Base-by-base conservation (phyloP, 2,888 invertebrate species). In the Apoda limacodes region DNA sequence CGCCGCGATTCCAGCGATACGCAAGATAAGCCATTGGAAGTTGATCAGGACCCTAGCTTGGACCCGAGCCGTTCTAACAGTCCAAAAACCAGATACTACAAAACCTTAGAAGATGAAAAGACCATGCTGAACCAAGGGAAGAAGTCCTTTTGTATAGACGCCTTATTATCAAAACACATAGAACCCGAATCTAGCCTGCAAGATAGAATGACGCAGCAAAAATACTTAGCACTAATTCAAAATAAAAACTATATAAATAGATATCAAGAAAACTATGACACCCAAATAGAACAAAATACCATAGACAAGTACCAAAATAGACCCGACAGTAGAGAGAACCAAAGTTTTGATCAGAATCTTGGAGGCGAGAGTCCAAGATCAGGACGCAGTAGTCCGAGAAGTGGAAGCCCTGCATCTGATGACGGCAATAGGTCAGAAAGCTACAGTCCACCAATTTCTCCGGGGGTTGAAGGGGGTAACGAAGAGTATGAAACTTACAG, bases 71-170 rank as follows among this genome's bases (percentile, higher is more conserved):
- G 65, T 1, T 78, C 80, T 0, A 70, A 51, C 52, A 76, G 70
- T 25, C 78, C 78, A 0, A 71, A 67, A 36, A 70, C 67, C 52
- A 64, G 68, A 58, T 71, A 74, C 29, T 78, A 55, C 40, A 76
- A 66, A 45, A 56, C 52, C 25, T 36, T 44, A 3, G 51, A 54
- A 14, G 75, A 74, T 14, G 72, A 78, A 0, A 78, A 75, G 39
- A 81, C 82, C 0, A 60, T 71, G 0, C 13, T 81, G 0, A 67
- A 58, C 26, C 67, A 64, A 22, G 51, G 45, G 0, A 88, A 88
- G 44, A 90, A 91, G 29, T 93, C 94, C 0, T 95, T 95, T 57
- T 93, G 95, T 57, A 95, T 95, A 44, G 95, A 95, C 55, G 94
- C 95, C 0, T 66, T 95, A 2, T 67, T 95, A 2, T 92, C 93